Base-by-base conservation (phyloP, 1,140 invertebrate species). In the Heliconius hermathena region DNA sequence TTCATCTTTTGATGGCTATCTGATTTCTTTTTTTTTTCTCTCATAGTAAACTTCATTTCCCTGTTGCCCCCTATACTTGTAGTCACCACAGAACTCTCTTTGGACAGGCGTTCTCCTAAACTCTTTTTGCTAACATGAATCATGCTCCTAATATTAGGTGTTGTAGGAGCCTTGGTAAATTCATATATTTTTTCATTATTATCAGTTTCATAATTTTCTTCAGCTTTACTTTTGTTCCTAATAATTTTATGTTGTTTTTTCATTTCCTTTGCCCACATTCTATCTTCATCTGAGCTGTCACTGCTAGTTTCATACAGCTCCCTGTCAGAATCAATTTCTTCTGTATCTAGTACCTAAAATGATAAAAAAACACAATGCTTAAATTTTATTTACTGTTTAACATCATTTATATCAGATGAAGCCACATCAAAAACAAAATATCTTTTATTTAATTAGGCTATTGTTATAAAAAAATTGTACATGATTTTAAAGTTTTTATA, bases 21-120 rank as follows among this genome's bases (percentile, higher is more conserved):
- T 26, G 96, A 94, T 38, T 90, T 87, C 18, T 87, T 84, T 73
- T 93, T 94, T 79, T 94, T 93, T 38, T 91, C 89, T 83, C 89
- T 88, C 94, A 94, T 95, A 9, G 93, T 95, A 82, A 98, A 98
- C 22, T 96, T 97, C 96, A 98, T 97, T 94, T 98, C 97, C 79
- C 96, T 96, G 87, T 97, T 97, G 36, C 96, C 96, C 18, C 96
- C 95, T 3, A 96, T 95, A 46, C 96, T 96, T 11, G 95, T 92
- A 22, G 96, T 93, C 83, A 95, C 95, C 0, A 96, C 88, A n/a
- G 94, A 86, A 38, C 91, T 95, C 86, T 96, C 95, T 86, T 96
- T 95, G 71, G 94, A 91, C 26, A 98, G 88, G 87, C 97, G 95
- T 80, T 98, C 97, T 73, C 96, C 97, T 46, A 98, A 94, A 84